Evolutionary conservation across 2,113 vertebrate genomes (phyloP).

Genomic region (Aplodontia rufa): DNA sequence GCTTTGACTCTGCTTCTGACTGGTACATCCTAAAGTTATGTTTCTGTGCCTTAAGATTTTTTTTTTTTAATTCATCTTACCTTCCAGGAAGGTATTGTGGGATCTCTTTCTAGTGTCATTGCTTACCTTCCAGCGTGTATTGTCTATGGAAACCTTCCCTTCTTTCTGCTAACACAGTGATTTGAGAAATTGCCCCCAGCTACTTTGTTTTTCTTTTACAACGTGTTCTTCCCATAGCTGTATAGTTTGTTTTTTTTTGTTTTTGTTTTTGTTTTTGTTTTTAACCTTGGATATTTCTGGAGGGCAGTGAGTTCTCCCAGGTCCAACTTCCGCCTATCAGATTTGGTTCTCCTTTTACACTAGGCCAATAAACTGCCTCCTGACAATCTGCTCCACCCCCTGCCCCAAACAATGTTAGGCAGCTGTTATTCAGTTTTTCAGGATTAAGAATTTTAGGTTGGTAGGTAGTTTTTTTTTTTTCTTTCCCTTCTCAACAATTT

Average conservation of each 20-base stretch:
- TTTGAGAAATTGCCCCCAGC: background rate
- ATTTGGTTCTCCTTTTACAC: background rate
- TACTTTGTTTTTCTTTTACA: background rate
- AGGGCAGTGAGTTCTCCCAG: background rate
- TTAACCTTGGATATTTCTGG: background rate
- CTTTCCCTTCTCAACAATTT: background rate
- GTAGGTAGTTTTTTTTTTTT: too few relatives aligned
- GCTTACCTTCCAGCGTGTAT: background rate
- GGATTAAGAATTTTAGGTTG: background rate
- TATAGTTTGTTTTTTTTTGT: conserved; percentile 15
- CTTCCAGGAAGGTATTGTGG: background rate
- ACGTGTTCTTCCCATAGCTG: background rate
- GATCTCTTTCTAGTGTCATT: background rate
- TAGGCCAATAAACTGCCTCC: background rate
- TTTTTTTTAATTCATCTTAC: background rate
- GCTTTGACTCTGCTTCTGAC: background rate
- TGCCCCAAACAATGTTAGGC: background rate
- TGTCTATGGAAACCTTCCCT: background rate
- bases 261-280: background rate
- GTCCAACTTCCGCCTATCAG: background rate
- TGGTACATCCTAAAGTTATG: background rate
- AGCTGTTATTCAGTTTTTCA: background rate
- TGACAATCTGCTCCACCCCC: background rate
- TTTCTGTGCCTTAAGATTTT: background rate
- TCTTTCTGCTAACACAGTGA: background rate